A percentile compares a stretch with the other conserved stretches of the same genome.
Evolutionary conservation across 2,113 vertebrate species (phyloP).

Genomic region (Gorsachius goisagi): DNA sequence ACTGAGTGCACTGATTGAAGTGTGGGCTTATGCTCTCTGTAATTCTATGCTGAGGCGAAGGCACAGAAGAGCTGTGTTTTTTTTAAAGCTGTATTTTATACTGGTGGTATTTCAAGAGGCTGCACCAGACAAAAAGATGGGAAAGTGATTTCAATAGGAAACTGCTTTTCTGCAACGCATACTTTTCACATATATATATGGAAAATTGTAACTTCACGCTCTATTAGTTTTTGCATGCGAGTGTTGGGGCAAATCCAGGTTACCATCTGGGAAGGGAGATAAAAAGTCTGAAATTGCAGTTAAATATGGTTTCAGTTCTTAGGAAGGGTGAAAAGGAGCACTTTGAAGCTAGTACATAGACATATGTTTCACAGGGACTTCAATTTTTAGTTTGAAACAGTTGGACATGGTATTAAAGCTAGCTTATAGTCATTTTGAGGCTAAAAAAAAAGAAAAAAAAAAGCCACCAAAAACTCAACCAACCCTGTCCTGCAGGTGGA

Average conservation of each 20-base stretch:
- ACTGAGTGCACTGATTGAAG: not conserved
- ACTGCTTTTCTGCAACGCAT: not conserved
- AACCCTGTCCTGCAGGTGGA: not conserved
- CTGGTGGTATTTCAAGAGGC: not conserved
- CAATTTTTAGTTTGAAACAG: slow-evolving; percentile 1
- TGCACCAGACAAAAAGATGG: slow-evolving; percentile 6
- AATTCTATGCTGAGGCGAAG: not conserved
- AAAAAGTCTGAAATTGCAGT: slow-evolving; percentile 37
- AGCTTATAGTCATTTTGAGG: not conserved
- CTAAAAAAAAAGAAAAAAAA: not conserved
- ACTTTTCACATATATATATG: slow-evolving; percentile 40
- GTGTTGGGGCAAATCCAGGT: slow-evolving; percentile 43
- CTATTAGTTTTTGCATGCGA: slow-evolving; percentile 23
- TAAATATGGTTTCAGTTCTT: slow-evolving; percentile 40
- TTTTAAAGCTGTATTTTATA: not conserved
- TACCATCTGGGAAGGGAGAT: slow-evolving; percentile 52
- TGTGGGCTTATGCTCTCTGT: not conserved
- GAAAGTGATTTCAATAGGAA: slow-evolving; percentile 22
- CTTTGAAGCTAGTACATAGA: slow-evolving; percentile 52
- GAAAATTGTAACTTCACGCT: slow-evolving; percentile 43
- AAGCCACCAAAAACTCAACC: not conserved
- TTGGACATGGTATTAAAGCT: slow-evolving; percentile 10
- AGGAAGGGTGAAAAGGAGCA: slow-evolving; percentile 11
- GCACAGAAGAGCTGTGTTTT: not conserved
- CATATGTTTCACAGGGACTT: slow-evolving; percentile 50